Conservation (phyloP, 2,888 invertebrate genomes). For the Drosophila helvetica region DNA sequence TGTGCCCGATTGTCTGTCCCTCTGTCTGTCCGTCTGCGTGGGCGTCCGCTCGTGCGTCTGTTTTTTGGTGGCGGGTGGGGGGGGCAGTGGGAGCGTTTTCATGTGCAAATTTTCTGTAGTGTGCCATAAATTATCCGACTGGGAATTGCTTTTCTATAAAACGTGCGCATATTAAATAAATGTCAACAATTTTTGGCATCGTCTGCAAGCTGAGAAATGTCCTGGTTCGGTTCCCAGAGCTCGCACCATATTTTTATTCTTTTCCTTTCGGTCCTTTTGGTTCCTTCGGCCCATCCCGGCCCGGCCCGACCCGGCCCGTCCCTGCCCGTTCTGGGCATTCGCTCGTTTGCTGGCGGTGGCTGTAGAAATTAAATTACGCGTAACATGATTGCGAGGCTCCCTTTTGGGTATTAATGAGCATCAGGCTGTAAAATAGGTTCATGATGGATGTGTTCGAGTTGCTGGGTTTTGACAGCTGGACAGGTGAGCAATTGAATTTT, state of each 20-base stretch:
- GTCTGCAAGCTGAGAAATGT: constrained; percentile 39
- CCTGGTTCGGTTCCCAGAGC: neutral
- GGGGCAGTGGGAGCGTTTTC: constrained; percentile 55
- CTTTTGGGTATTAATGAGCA: constrained; percentile 76
- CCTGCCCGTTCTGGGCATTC: neutral
- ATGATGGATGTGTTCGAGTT: constrained; percentile 60
- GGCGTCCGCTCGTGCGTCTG: constrained; percentile 41
- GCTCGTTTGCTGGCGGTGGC: constrained; percentile 33
- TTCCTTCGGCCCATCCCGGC: no score
- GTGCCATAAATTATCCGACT: constrained; percentile 78
- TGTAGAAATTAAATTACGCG: constrained; percentile 77
- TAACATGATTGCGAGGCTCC: constrained; percentile 71
- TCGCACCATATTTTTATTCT: constrained; percentile 25
- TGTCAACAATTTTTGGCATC: constrained; percentile 73
- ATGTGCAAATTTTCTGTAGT: constrained; percentile 80
- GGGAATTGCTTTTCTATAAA: constrained; percentile 80
- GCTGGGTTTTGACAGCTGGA: constrained; percentile 44
- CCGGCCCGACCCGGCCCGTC: no score
- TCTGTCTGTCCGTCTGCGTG: constrained; percentile 28
- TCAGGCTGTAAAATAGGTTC: constrained; percentile 55
- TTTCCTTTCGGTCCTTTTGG: constrained; percentile 10
- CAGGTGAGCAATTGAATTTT: constrained; percentile 47
- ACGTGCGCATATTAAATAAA: constrained; percentile 80
- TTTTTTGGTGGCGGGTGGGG: constrained; percentile 5
- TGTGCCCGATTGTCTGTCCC: constrained; percentile 12